Evolutionary conservation across 2,113 vertebrate species (phyloP), one percentile per base, ranked within the genome.

Genomic region (Meles meles): DNA sequence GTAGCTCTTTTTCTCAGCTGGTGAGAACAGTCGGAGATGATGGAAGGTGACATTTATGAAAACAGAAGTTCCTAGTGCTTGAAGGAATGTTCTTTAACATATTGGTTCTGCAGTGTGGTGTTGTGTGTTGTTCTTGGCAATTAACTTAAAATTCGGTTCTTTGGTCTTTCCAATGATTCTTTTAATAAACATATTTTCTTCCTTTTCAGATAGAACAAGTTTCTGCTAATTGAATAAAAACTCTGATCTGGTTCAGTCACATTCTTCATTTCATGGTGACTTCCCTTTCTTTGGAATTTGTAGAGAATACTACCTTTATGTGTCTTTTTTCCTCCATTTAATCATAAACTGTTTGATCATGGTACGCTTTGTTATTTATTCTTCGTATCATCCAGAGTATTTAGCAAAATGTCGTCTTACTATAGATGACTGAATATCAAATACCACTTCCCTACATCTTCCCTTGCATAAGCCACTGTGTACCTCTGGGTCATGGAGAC

Each of bases 361-460:
- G 13, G 25, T 88, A 6, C 0, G 5, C 1, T 49, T 79, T 55
- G 18, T 21, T 65, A 34, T 74, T 18, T 55, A 79, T 52, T 39
- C 20, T 96, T 96, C 52, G 2, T 42, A 34, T 76, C 27, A 81
- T 65, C 9, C 7, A 31, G 13, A 15, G 3, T 94, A 61, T 69
- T 94, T 93, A 90, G 42, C 18, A 85, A 81, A 97, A 86, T 80
- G 1, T 1, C 15, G n/a, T 88, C 39, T 93, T 89, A 39, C 76
- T 47, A 52, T 81, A 3, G 4, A 59, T 55, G 20, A 13, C 4
- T 79, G 29, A 80, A 84, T 39, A 85, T 59, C 1, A 74, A 63
- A 87, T 42, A 17, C 21, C 42, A 8, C 47, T 52, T 12, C 29
- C 47, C 17, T 81, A 57, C 74, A 37, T 47, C n/a, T 92, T 11